Conservation (phyloP, 2,888 invertebrate genomes). For the Spilarctia lutea region DNA sequence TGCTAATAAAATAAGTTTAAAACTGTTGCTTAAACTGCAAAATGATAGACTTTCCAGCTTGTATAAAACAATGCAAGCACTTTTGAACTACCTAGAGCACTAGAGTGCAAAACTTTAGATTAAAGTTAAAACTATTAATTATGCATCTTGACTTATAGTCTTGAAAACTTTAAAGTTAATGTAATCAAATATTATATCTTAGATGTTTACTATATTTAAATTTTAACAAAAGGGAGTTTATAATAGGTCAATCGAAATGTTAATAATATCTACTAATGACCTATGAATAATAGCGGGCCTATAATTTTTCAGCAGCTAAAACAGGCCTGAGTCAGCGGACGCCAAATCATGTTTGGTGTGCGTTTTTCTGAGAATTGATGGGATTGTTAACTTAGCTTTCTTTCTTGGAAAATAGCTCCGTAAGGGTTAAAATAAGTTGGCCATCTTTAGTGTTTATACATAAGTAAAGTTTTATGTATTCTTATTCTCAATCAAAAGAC, state of each 20-base stretch:
- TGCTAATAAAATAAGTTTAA: neutral
- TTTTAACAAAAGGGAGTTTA: neutral
- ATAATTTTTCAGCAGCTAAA: too few species aligned
- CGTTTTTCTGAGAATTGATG: neutral
- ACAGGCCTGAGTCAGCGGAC: neutral
- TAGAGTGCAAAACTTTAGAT: slow-evolving; percentile 24
- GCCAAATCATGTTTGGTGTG: neutral
- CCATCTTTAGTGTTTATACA: neutral
- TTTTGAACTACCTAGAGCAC: slow-evolving; percentile 16
- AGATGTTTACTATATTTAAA: neutral
- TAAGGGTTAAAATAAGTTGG: neutral
- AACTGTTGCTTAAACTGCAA: neutral
- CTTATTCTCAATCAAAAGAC: too few species aligned
- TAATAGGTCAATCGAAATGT: neutral
- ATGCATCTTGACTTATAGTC: neutral
- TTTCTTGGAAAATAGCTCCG: neutral
- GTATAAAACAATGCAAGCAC: slow-evolving; percentile 21
- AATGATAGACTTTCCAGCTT: neutral
- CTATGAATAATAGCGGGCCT: neutral
- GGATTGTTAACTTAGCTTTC: neutral
- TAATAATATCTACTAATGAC: neutral
- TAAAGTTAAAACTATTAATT: slow-evolving; percentile 19
- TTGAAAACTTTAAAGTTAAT: neutral
- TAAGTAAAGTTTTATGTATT: neutral
- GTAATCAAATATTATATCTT: neutral